Evolutionary conservation across 1,140 invertebrate species (phyloP).

Genomic region (Cydia strobilella): DNA sequence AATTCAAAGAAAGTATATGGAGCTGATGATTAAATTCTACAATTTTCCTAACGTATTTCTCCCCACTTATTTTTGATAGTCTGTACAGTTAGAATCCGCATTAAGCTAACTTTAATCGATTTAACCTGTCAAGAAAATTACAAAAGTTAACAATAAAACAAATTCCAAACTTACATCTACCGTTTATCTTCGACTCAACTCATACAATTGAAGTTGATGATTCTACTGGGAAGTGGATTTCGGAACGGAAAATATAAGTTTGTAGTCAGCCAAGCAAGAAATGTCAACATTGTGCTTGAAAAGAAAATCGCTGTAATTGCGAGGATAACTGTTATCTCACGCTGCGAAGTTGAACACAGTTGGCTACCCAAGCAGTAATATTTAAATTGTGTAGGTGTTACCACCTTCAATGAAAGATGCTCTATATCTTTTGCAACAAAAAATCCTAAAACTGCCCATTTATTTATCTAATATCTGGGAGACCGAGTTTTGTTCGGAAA

Average conservation of each 20-base stretch:
- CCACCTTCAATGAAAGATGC: no score
- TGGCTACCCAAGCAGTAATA: slow-evolving; percentile 22
- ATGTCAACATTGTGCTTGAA: slow-evolving; percentile 28
- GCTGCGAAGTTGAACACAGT: slow-evolving; percentile 1
- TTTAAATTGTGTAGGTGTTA: not conserved
- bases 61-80: not conserved
- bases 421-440: no score
- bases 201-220: not conserved
- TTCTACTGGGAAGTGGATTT: not conserved
- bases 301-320: slow-evolving; percentile 26
- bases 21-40: no score
- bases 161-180: slow-evolving; percentile 6
- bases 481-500: no score
- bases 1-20: no score
- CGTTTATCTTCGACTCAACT: not conserved
- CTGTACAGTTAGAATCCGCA: slow-evolving; percentile 5
- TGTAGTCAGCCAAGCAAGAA: slow-evolving; percentile 10
- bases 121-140: slow-evolving; percentile 11
- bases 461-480: no score
- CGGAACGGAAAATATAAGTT: not conserved
- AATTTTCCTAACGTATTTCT: not conserved
- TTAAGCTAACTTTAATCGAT: slow-evolving; percentile 5
- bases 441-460: no score
- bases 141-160: not conserved
- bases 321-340: slow-evolving; percentile 25